Evolutionary conservation across 2,888 invertebrate genomes (phyloP).

Genomic region (Aspidiotus destructor): DNA sequence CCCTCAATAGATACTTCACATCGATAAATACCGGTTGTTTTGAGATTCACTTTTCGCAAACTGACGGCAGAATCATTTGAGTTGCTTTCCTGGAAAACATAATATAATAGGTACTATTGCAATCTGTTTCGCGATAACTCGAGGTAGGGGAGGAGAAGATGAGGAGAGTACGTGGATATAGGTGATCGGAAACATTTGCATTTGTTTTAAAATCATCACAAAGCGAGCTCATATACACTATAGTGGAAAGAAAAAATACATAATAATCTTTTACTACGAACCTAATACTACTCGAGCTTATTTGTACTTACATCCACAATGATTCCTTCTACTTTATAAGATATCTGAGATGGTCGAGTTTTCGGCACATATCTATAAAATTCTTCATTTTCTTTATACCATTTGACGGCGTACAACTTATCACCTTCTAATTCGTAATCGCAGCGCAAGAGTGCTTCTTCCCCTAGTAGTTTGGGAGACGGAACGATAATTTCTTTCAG

Average conservation of each 20-base stretch:
- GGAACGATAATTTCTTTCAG: constrained; percentile 50
- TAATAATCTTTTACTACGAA: too few relatives aligned
- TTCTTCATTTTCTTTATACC: constrained; percentile 77
- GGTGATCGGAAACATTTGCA: too few relatives aligned
- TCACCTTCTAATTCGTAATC: constrained; percentile 58
- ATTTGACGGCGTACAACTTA: constrained; percentile 67
- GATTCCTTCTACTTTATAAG: constrained; percentile 59
- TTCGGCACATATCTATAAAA: constrained; percentile 69
- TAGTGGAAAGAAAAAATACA: too few relatives aligned
- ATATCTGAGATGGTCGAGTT: constrained; percentile 46
- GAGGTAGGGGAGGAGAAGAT: not conserved
- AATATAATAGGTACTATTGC: not conserved
- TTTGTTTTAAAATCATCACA: too few relatives aligned
- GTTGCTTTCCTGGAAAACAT: constrained; percentile 40
- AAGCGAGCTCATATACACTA: too few relatives aligned
- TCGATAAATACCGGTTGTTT: constrained; percentile 45
- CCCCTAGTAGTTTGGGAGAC: constrained; percentile 54
- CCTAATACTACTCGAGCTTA: not conserved
- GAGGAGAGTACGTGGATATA: not conserved
- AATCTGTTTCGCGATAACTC: too few relatives aligned
- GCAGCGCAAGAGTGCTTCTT: constrained; percentile 56
- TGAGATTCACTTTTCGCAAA: constrained; percentile 42
- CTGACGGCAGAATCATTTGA: constrained; percentile 42
- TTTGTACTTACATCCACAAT: constrained; percentile 60
- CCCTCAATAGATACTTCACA: constrained; percentile 48